phyloP scores from a whole-genome alignment of 1,140 invertebrate genomes.

The Drosophila erecta region DNA sequence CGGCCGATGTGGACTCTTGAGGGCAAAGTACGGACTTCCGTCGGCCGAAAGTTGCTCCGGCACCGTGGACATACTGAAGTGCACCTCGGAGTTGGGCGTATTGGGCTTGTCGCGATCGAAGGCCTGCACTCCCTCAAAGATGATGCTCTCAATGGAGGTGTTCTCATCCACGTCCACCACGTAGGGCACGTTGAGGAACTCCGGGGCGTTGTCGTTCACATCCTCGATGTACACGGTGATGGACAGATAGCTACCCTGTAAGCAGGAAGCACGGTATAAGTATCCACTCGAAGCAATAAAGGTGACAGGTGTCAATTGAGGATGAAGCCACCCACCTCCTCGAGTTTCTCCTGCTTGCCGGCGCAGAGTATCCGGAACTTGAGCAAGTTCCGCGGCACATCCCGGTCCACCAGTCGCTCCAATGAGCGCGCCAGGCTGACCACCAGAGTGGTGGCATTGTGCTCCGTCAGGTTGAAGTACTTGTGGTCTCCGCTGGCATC shows the following conservation, averaged over 20 bases:
- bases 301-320: no score
- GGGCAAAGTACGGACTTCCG: constrained; percentile 86
- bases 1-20: constrained; percentile 92
- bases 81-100: constrained; percentile 94
- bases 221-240: constrained; percentile 94
- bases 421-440: constrained; percentile 90
- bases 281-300: no score
- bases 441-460: constrained; percentile 90
- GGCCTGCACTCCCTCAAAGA: constrained; percentile 92
- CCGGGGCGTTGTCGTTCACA: constrained; percentile 91
- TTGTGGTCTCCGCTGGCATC: constrained; percentile 80
- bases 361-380: constrained; percentile 91
- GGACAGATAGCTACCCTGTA: constrained; percentile 86
- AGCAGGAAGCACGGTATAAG: neutral
- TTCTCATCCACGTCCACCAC: constrained; percentile 91
- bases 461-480: constrained; percentile 75
- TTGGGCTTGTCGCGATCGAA: constrained; percentile 93
- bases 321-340: constrained; percentile 73
- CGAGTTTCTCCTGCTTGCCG: constrained; percentile 81
- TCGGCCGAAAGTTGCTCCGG: constrained; percentile 88
- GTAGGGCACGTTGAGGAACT: constrained; percentile 91
- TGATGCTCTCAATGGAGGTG: constrained; percentile 90
- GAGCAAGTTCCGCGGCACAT: constrained; percentile 91
- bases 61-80: constrained; percentile 91
- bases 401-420: constrained; percentile 92